Percentiles rank a stretch among this genome's conserved stretches.
These are phyloP conservation scores for Sphecodes monilicornis DNA, from an alignment of 2,888 invertebrate genomes.

Conservation along the genomic window DNA sequence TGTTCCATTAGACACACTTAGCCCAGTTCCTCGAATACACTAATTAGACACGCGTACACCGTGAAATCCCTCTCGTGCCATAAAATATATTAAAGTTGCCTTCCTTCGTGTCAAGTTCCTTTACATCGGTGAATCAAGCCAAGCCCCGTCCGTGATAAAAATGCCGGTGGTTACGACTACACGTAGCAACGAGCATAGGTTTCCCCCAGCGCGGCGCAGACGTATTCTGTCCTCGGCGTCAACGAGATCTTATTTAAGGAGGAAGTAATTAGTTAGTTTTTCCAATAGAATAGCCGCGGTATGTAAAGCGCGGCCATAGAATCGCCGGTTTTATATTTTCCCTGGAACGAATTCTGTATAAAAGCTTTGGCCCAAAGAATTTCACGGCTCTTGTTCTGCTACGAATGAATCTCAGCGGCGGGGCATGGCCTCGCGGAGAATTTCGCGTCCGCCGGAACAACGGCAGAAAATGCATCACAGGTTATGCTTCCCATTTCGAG, in stretches of 20 bases:
- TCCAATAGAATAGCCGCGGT: slow-evolving; percentile 34
- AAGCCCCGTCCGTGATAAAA: background rate
- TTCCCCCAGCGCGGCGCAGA: slow-evolving; percentile 3
- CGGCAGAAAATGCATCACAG: slow-evolving; percentile 70
- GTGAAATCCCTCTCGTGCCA: background rate
- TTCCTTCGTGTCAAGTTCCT: background rate
- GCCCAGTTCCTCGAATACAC: background rate
- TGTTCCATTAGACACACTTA: background rate
- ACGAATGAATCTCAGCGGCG: slow-evolving; percentile 60
- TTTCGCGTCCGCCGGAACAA: slow-evolving; percentile 67
- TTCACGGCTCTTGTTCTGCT: slow-evolving; percentile 53
- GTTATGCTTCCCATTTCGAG: slow-evolving; percentile 69
- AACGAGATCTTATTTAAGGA: slow-evolving; percentile 28
- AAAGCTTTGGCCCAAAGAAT: slow-evolving; percentile 61
- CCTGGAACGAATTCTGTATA: slow-evolving; percentile 37
- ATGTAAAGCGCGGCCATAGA: slow-evolving; percentile 4
- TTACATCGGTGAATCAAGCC: background rate
- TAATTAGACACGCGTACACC: background rate
- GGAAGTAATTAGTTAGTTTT: slow-evolving; percentile 48
- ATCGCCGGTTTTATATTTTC: slow-evolving; percentile 48
- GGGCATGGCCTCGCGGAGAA: slow-evolving; percentile 53
- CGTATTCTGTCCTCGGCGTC: slow-evolving; percentile 4
- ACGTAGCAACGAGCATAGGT: background rate
- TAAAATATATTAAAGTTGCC: background rate
- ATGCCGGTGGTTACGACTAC: background rate